Percentiles rank a stretch among this genome's conserved stretches.
Conservation (phyloP, 2,113 vertebrate genomes). For the Callocephalon fimbriatum region DNA sequence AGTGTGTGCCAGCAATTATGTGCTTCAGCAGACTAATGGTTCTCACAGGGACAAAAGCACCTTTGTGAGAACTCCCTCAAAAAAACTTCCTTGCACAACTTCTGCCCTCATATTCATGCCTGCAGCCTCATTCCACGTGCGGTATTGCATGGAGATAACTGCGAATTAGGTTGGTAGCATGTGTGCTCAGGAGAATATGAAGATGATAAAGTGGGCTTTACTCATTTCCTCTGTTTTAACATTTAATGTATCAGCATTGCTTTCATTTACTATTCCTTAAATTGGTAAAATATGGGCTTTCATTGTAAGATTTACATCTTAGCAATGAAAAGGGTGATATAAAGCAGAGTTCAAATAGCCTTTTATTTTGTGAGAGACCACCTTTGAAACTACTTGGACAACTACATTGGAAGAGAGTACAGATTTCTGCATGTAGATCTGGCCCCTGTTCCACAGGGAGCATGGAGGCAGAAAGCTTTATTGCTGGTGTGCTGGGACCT, state of each 20-base stretch:
- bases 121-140: not conserved
- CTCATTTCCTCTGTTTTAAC: not conserved
- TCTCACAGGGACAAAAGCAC: not conserved
- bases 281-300: not conserved
- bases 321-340: not conserved
- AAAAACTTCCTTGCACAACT: not conserved
- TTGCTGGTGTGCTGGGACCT: fast-evolving
- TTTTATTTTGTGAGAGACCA: not conserved
- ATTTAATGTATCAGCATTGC: not conserved
- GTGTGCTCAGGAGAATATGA: not conserved
- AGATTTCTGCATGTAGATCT: not conserved
- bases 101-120: not conserved
- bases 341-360: not conserved
- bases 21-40: not conserved
- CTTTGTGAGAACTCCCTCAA: not conserved
- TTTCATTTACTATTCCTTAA: not conserved
- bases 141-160: not conserved
- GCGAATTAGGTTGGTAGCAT: not conserved
- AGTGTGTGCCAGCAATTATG: not conserved
- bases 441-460: not conserved
- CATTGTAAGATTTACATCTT: not conserved
- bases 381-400: not conserved
- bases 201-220: not conserved
- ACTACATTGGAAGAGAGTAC: not conserved
- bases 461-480: not conserved